These are phyloP conservation scores for Acanthochromis polyacanthus DNA, from an alignment of 2,113 vertebrate species.

Conservation along the genomic window DNA sequence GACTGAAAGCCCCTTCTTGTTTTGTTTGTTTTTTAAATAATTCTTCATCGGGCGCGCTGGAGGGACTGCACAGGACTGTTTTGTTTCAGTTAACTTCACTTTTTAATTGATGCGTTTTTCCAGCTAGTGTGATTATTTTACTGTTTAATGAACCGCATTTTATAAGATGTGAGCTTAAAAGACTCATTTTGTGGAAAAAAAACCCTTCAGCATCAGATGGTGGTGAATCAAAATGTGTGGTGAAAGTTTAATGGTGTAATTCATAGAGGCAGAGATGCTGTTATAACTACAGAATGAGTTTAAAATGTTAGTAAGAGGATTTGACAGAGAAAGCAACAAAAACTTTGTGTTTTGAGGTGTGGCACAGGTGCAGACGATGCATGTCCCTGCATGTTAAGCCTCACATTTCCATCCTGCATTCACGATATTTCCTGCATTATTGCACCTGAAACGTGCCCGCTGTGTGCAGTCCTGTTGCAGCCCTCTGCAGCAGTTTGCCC, in stretches of 20 bases:
- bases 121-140: neutral
- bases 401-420: no score
- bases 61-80: conserved; percentile 11
- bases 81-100: neutral
- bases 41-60: neutral
- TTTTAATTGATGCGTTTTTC: neutral
- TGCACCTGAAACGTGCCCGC: neutral
- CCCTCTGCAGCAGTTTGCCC: neutral
- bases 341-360: no score
- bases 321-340: no score
- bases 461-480: conserved; percentile 1
- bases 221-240: no score
- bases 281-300: neutral
- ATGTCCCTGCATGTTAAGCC: neutral
- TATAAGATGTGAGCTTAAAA: neutral
- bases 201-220: neutral
- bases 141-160: neutral
- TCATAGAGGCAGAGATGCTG: neutral
- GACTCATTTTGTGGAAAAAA: neutral
- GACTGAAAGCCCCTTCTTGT: neutral
- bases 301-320: neutral
- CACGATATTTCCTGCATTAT: no score
- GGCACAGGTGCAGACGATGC: no score
- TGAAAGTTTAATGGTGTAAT: neutral
- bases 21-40: neutral